Evolutionary conservation across 2,113 vertebrate species (phyloP), one percentile per base, ranked within the genome.

Genomic region (Sterna hirundo): DNA sequence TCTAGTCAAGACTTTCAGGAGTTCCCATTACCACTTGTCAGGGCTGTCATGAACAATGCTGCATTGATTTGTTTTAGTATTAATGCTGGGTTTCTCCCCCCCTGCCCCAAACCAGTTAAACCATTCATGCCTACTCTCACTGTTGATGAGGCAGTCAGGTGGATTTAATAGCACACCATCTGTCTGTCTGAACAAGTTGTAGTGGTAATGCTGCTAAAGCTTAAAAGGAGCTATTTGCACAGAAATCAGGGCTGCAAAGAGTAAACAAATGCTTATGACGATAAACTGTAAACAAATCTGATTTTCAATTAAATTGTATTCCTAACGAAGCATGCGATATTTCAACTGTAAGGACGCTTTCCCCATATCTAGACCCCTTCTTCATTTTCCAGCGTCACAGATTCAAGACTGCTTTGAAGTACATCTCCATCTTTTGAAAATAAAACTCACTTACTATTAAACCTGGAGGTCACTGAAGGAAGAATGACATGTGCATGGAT

Each of bases 141-240:
- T 70, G 40, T 7, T 70, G 83, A 91, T 77, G 54, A 96, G 40
- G 70, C 32, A 94, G 64, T 55, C 83, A 91, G 89, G 91, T 79
- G 55, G 84, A 95, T 93, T 96, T 87, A 88, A 79, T 6, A 66
- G 74, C 40, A 54, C 52, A 77, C 91, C 94, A 95, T 96, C 93
- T 96, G 93, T 76, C 83, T 58, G 16, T 17, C 66, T 86, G 47
- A 93, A 78, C n/a, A 93, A 90, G 65, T 81, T 79, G 22, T 20
- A 23, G 52, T 36, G 11, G 29, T 61, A 86, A 69, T 47, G 25
- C 68, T 95, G 44, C 64, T 94, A 36, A 75, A 88, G 82, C 61
- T 82, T 62, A 70, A 44, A 26, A 95, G 47, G 25, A 85, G 20
- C 14, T 79, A 57, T 94, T 90, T 92, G 36, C 60, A 69, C 25